Conservation (phyloP, 1,140 invertebrate genomes). For the Lordiphosa clarofinis region DNA sequence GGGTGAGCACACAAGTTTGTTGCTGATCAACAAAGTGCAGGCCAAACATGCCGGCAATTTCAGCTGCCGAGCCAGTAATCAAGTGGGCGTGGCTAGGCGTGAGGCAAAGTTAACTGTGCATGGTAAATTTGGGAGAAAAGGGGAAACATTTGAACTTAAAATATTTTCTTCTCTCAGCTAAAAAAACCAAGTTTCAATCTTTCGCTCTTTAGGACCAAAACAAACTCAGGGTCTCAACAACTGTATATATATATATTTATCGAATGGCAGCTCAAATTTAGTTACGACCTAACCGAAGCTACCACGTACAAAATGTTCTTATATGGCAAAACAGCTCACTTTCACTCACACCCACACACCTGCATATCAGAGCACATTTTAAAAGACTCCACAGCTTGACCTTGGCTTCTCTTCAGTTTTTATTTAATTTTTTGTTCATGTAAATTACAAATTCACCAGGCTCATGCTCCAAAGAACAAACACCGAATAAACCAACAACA, state of each 20-base stretch:
- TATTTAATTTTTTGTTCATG: conserved; percentile 29
- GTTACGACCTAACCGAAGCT: conserved; percentile 43
- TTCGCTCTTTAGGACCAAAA: conserved; percentile 43
- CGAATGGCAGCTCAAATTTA: conserved; percentile 30
- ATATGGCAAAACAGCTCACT: conserved; percentile 61
- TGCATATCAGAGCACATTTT: conserved; percentile 20
- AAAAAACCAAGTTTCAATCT: conserved; percentile 28
- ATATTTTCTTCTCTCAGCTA: conserved; percentile 20
- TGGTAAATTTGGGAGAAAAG: conserved; percentile 80
- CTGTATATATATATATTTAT: conserved; percentile 39
- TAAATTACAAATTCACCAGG: conserved; percentile 43
- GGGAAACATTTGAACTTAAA: conserved; percentile 8
- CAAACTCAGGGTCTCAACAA: conserved; percentile 32
- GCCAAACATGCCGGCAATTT: conserved; percentile 87
- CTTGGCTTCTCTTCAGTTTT: conserved; percentile 25
- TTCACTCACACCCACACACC: conserved; percentile 20
- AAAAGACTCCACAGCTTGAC: conserved; percentile 42
- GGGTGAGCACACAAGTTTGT: conserved; percentile 74
- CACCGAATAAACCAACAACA: conserved; percentile 62
- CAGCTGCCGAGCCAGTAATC: conserved; percentile 88
- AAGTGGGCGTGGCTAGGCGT: conserved; percentile 86
- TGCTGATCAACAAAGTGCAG: conserved; percentile 82
- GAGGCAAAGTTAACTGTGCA: conserved; percentile 86
- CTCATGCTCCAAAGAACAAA: conserved; percentile 59
- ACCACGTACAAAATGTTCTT: conserved; percentile 9